Conservation (phyloP, 1,140 invertebrate species). For the Ridgeia piscesae region DNA sequence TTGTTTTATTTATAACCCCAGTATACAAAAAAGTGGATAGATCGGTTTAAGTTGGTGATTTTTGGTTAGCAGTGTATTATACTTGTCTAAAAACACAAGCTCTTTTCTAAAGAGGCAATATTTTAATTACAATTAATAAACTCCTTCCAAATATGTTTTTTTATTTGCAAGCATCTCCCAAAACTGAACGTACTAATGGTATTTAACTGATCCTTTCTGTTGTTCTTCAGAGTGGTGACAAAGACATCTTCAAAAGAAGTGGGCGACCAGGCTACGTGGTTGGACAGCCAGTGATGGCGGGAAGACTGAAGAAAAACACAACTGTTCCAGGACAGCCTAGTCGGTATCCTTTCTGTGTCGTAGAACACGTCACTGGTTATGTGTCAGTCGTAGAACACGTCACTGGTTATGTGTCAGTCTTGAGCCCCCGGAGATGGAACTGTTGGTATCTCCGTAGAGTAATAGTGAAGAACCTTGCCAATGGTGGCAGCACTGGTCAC, state of each 20-base stretch:
- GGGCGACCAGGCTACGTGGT: slow-evolving; percentile 71
- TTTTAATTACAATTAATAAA: too few species aligned
- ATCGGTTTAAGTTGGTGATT: too few species aligned
- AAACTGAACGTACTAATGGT: neutral
- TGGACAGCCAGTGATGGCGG: slow-evolving; percentile 67
- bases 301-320: slow-evolving; percentile 39
- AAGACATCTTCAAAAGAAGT: slow-evolving; percentile 57
- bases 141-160: too few species aligned
- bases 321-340: slow-evolving; percentile 16
- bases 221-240: slow-evolving; percentile 25
- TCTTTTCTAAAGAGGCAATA: too few species aligned
- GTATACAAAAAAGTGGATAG: too few species aligned
- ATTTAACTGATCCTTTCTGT: neutral
- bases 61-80: too few species aligned
- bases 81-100: too few species aligned
- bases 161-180: neutral
- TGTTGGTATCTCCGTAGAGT: too few species aligned
- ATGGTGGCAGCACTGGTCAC: too few species aligned
- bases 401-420: neutral
- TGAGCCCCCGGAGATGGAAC: too few species aligned
- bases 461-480: too few species aligned
- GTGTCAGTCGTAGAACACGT: neutral
- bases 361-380: neutral
- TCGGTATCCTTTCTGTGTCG: neutral
- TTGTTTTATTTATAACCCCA: too few species aligned